Evolutionary conservation across 1,140 invertebrate species (phyloP), one percentile per base, ranked within the genome.

Genomic region (Aphelenchoides fujianensis): DNA sequence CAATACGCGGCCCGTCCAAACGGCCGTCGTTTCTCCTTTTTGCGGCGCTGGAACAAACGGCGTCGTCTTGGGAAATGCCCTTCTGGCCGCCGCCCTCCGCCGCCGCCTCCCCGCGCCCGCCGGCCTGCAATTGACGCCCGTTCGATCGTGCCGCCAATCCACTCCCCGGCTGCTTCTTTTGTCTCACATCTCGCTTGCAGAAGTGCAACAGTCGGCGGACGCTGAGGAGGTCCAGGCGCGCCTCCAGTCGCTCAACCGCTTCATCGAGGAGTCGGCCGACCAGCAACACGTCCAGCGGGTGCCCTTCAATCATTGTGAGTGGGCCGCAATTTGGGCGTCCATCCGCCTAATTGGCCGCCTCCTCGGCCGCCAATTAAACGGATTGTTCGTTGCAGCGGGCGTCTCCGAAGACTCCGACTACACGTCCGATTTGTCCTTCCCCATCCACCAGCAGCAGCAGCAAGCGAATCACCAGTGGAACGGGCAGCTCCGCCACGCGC

Each of bases 331-430:
- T n/a, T n/a, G n/a, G n/a, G n/a, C n/a, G n/a, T n/a, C 41, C 41
- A 48, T 23, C 12, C 41, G 41, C 12, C 41, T 48, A 48, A 48
- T 48, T 12, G 23, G 41, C 23, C 23, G 12, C 41, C 23, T 0
- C 57, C 16, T 61, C 36, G 1, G n/a, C 3, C 37, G n/a, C 32
- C 63, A 34, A 66, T 1, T 35, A 37, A 35, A 66, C 36, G 53
- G 34, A 59, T 59, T 59, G 19, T 68, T 74, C 37, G 32, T 66
- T 83, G n/a, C 88, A 94, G 93, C 93, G 81, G 92, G 93, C 57
- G 92, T 95, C 85, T 96, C 93, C 28, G 94, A 97, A 87, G 94
- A 94, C 87, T 92, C 91, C 77, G 94, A 97, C 86, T 97, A 97
- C 86, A 97, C 94, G 34, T 93, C 92, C 68, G 95, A 79, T 96